Evolutionary conservation across 2,797 vertebrate genomes (phyloP).

Genomic region (Tamandua tetradactyla): DNA sequence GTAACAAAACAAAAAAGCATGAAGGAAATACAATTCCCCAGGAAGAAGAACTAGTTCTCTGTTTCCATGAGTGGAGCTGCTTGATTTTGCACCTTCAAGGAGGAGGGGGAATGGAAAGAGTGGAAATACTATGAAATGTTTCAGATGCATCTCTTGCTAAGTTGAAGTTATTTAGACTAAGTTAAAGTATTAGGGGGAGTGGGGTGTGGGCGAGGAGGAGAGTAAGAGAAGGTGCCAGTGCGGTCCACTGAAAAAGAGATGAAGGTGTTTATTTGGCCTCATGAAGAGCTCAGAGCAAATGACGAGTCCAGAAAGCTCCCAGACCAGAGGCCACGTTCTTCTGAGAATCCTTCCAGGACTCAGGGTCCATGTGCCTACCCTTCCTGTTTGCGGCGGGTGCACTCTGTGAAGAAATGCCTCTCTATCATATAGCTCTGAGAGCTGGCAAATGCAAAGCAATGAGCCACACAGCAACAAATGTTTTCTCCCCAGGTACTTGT

Average conservation of each 20-base stretch:
- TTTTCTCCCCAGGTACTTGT: neutral
- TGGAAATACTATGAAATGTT: neutral
- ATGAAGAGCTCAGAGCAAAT: neutral
- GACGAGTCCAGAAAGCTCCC: neutral
- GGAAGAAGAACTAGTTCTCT: neutral
- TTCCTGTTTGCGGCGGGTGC: accelerated
- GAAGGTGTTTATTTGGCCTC: neutral
- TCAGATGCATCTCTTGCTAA: neutral
- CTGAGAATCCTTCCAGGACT: neutral
- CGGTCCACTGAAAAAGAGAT: neutral
- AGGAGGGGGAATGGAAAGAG: neutral
- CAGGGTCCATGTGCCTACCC: no score
- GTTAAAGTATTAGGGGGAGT: neutral
- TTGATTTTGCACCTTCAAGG: neutral
- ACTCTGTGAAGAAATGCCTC: neutral
- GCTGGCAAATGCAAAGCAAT: neutral
- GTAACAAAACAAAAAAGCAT: neutral
- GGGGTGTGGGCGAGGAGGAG: accelerated
- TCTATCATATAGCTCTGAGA: neutral
- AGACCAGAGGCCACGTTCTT: neutral
- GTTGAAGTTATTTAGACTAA: neutral
- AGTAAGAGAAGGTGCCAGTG: neutral
- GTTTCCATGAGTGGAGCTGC: neutral
- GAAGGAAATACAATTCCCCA: neutral
- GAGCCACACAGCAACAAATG: neutral